A percentile compares a stretch with the other conserved stretches of the same genome.
Conservation (phyloP, 2,797 vertebrate genomes). For the Poecilia picta region DNA sequence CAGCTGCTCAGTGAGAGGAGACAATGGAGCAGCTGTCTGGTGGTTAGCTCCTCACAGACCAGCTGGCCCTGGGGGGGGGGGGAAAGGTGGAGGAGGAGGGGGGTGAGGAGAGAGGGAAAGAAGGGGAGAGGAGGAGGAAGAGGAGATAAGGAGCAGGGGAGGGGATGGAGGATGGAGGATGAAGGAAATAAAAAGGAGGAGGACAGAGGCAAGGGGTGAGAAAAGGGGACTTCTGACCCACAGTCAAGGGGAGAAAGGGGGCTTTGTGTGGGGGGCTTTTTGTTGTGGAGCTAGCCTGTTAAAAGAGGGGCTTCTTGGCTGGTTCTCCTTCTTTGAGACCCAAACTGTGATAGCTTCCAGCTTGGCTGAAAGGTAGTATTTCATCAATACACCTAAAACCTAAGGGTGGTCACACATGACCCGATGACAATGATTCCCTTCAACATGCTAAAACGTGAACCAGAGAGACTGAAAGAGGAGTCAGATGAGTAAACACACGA, state of each 20-base stretch:
- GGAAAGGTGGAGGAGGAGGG: conserved; percentile 79
- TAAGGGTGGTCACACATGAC: conserved; percentile 14
- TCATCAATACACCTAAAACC: conserved; percentile 16
- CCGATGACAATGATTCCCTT: conserved; percentile 12
- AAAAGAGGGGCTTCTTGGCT: conserved; percentile 84
- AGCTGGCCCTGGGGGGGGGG: conserved; percentile 93
- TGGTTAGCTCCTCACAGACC: conserved; percentile 97
- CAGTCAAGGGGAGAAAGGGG: conserved; percentile 91
- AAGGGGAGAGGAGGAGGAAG: conserved; percentile 79
- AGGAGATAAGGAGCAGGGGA: conserved; percentile 71
- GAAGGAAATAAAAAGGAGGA: conserved; percentile 67
- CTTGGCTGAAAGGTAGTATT: conserved; percentile 35
- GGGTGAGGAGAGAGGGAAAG: conserved; percentile 82
- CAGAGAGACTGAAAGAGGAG: conserved; percentile 14
- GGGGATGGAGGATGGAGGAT: conserved; percentile 79
- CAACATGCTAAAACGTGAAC: conserved; percentile 3
- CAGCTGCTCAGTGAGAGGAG: conserved; percentile 98
- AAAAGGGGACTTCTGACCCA: conserved; percentile 98
- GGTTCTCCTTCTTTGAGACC: conserved; percentile 74
- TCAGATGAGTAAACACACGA: conserved; percentile 17
- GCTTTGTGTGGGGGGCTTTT: conserved; percentile 91
- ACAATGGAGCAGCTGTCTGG: conserved; percentile 99
- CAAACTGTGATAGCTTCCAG: conserved; percentile 43
- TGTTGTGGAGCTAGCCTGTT: conserved; percentile 89
- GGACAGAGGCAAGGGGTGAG: conserved; percentile 74